Base-by-base conservation (phyloP, 2,888 invertebrate species). In the Ditula angustiorana region DNA sequence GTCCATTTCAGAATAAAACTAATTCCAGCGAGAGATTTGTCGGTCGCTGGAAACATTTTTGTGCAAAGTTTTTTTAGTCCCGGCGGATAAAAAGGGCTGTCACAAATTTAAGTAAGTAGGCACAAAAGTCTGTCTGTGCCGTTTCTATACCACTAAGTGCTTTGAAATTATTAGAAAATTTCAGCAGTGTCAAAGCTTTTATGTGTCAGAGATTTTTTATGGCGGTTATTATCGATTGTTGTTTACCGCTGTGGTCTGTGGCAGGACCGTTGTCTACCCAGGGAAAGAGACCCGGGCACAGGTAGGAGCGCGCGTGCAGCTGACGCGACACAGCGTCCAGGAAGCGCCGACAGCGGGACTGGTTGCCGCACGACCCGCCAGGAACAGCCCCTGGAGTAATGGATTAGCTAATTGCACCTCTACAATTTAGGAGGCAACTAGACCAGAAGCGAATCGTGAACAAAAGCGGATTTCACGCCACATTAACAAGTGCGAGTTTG, bases 221-320 rank as follows among this genome's bases (percentile, higher is more conserved):
- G n/a, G n/a, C n/a, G n/a, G n/a, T n/a, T n/a, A n/a, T n/a, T n/a
- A n/a, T n/a, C n/a, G n/a, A n/a, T n/a, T n/a, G 24, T 35, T 46
- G 62, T 86, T 72, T 79, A 95, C 95, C 95, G 55, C 96, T 96
- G 74, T 96, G 95, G 71, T 97, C 95, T 10, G 97, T 97, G 30
- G 98, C 97, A 2, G 98, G 98, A 33, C 98, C 98, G 53, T 95
- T 94, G 83, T 97, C 97, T 0, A 97, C 96, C 97, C 98, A 98
- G 0, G 98, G 98, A 83, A 97, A 96, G 70, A 98, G 94, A 1
- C 96, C 96, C 1, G 98, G 98, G 81, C 97, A 97, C 61, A 97
- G 90, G 85, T 97, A 97, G 26, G 97, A 96, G 77, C 95, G 95
- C n/a, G 95, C 95, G 88, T 96, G 93, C 59, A 97, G 81, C 69